Percentiles rank a stretch among this genome's conserved stretches.
phyloP scores from a whole-genome alignment of 2,888 invertebrate genomes.

The Heteropelma amictum region DNA sequence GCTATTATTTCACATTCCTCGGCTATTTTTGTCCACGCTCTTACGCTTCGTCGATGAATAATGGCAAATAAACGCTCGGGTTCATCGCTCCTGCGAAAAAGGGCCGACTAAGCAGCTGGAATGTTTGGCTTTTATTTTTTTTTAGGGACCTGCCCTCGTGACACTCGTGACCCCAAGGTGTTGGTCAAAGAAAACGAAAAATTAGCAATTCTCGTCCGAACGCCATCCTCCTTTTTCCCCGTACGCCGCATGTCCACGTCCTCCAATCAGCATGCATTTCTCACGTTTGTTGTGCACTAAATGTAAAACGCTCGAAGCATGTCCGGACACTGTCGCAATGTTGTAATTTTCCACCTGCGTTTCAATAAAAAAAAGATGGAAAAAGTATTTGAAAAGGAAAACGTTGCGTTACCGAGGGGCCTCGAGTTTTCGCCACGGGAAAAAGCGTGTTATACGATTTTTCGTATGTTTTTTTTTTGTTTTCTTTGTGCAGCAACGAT shows the following conservation, averaged over 20 bases:
- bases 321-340: conserved; percentile 27
- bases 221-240: conserved; percentile 22
- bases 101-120: conserved; percentile 19
- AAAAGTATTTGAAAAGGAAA: not conserved
- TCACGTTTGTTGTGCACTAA: conserved; percentile 15
- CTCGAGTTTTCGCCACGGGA: conserved; percentile 67
- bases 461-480: conserved; percentile 69
- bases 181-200: conserved; percentile 73
- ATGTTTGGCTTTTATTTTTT: conserved; percentile 64
- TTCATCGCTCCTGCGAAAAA: not conserved
- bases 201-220: conserved; percentile 57
- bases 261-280: conserved; percentile 38
- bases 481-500: conserved; percentile 75
- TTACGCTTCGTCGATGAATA: conserved; percentile 12
- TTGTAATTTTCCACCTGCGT: conserved; percentile 61
- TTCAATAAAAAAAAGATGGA: conserved; percentile 61
- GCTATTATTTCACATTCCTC: not conserved
- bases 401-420: not conserved
- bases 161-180: conserved; percentile 73
- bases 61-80: conserved; percentile 1
- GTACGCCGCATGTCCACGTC: conserved; percentile 13
- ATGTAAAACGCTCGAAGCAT: conserved; percentile 29
- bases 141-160: conserved; percentile 73
- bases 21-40: conserved; percentile 16
- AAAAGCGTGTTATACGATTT: conserved; percentile 60